phyloP scores from a whole-genome alignment of 2,797 vertebrate species.

The Oceanodroma leucorhoa region DNA sequence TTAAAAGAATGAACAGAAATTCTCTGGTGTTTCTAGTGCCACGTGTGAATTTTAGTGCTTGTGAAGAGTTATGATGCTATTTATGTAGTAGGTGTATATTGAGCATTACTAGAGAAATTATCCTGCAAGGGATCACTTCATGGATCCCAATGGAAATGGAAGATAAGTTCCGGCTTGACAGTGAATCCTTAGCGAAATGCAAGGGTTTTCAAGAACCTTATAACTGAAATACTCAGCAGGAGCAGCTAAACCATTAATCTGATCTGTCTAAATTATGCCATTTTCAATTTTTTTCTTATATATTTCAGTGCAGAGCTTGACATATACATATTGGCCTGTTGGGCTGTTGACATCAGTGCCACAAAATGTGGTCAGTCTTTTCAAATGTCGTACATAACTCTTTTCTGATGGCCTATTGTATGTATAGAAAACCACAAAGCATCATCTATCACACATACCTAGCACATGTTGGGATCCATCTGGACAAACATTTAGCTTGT shows the following conservation, averaged over 20 bases:
- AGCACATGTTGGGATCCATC: constrained; percentile 15
- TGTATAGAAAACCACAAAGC: not conserved
- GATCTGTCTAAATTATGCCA: not conserved
- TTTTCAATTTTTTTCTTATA: not conserved
- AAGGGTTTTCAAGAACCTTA: not conserved
- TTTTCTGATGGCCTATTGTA: not conserved
- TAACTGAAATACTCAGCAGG: not conserved
- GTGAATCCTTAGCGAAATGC: not conserved
- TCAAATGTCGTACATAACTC: not conserved
- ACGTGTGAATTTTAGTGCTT: not conserved
- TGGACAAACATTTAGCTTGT: constrained; percentile 72
- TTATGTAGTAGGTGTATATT: not conserved
- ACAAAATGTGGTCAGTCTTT: not conserved
- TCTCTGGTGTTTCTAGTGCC: not conserved
- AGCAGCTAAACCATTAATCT: not conserved
- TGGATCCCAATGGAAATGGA: not conserved
- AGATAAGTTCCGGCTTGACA: not conserved
- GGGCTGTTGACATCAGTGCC: not conserved
- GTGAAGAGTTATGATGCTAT: not conserved
- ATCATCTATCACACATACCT: constrained; percentile 47
- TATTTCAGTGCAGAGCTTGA: not conserved
- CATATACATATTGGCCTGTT: not conserved
- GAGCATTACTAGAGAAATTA: not conserved
- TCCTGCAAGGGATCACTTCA: not conserved
- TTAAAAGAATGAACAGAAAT: not conserved